Evolutionary conservation across 2,888 invertebrate genomes (phyloP).

Genomic region (Chironomus riparius): DNA sequence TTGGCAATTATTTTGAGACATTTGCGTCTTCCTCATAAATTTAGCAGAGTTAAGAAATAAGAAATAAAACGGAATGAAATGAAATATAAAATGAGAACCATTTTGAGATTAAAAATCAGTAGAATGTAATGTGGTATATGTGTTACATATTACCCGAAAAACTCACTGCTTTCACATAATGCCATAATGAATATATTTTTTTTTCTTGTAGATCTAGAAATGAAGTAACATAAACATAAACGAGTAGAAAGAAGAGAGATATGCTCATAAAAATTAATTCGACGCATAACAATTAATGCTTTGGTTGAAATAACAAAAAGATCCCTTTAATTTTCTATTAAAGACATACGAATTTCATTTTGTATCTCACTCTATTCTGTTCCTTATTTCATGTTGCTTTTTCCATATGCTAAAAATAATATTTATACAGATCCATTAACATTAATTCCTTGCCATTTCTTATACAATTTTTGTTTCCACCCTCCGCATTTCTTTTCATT

Average conservation of each 20-base stretch:
- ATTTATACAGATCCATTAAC: conserved; percentile 27
- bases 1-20: too few relatives aligned
- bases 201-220: neutral
- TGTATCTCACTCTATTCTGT: neutral
- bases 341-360: neutral
- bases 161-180: too few relatives aligned
- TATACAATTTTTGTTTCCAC: conserved; percentile 19
- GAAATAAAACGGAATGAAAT: too few relatives aligned
- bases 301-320: conserved; percentile 3
- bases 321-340: conserved; percentile 19
- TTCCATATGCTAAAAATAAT: conserved; percentile 27
- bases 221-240: too few relatives aligned
- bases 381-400: neutral
- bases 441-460: conserved; percentile 26
- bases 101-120: neutral
- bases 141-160: too few relatives aligned
- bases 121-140: too few relatives aligned
- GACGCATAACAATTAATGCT: conserved; percentile 11
- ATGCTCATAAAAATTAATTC: conserved; percentile 13
- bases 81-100: too few relatives aligned
- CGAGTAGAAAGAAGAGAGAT: neutral
- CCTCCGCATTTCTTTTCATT: neutral
- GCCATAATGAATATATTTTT: neutral
- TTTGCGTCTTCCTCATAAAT: too few relatives aligned
- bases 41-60: too few relatives aligned